These are phyloP conservation scores for Ptychodera flava DNA, from an alignment of 35 echinoderm and acorn worm species.

Conservation along the genomic window DNA sequence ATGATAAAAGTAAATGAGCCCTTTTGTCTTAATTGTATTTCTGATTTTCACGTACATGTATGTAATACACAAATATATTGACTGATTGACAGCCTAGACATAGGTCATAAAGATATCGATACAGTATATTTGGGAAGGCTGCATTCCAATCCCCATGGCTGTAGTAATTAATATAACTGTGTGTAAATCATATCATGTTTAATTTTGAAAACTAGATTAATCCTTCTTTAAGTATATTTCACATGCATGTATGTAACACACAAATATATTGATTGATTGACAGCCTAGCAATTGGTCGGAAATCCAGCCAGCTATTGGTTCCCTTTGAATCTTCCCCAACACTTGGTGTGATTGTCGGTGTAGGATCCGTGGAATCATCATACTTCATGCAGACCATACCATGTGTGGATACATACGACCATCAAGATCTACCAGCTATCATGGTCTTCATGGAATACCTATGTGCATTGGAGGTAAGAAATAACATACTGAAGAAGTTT, in stretches of 20 bases:
- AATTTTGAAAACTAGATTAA: too few relatives aligned
- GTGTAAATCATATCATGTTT: too few relatives aligned
- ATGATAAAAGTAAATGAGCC: too few relatives aligned
- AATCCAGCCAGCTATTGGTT: constrained; percentile 26
- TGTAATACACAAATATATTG: background rate
- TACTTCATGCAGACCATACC: constrained; percentile 83
- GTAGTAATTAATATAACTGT: too few relatives aligned
- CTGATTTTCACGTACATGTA: background rate
- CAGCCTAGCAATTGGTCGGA: background rate
- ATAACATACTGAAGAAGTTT: background rate
- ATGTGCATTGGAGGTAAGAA: constrained; percentile 86
- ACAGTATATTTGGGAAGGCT: too few relatives aligned
- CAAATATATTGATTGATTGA: too few relatives aligned
- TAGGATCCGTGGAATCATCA: constrained; percentile 88
- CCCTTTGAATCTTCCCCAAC: background rate
- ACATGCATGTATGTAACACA: background rate
- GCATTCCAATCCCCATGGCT: too few relatives aligned
- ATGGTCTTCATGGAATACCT: constrained; percentile 97
- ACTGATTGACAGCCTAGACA: background rate
- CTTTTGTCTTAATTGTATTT: too few relatives aligned
- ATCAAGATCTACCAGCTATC: constrained; percentile 84
- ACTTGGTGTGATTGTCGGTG: constrained; percentile 66
- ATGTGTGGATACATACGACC: constrained; percentile 38
- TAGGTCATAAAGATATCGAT: too few relatives aligned
- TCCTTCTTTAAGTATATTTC: too few relatives aligned